Percentiles rank a stretch among this genome's conserved stretches.
Evolutionary conservation across 2,888 invertebrate genomes (phyloP).

Genomic region (Lycocerus yunnanus): DNA sequence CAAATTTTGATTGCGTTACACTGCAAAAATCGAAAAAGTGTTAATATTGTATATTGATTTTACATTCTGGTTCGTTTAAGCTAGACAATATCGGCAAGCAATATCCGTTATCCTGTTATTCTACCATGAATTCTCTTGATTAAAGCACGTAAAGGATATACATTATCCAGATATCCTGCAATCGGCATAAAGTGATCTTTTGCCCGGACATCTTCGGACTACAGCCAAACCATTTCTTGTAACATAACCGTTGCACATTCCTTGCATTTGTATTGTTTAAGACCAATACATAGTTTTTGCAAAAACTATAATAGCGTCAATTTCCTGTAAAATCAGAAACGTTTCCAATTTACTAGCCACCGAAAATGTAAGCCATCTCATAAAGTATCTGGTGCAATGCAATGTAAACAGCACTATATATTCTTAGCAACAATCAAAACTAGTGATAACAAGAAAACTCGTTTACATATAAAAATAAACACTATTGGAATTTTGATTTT

Average conservation of each 20-base stretch:
- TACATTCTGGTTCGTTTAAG: constrained; percentile 38
- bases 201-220: constrained; percentile 20
- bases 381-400: neutral
- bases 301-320: neutral
- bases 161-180: constrained; percentile 42
- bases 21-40: constrained; percentile 8
- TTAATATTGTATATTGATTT: constrained; percentile 41
- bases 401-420: neutral
- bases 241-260: constrained; percentile 25
- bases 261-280: constrained; percentile 29
- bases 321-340: constrained; percentile 9
- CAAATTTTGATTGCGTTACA: constrained; percentile 1
- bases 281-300: neutral
- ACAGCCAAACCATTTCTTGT: constrained; percentile 15
- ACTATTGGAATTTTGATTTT: neutral
- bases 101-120: constrained; percentile 43
- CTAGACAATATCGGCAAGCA: constrained; percentile 48
- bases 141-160: constrained; percentile 52
- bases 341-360: constrained; percentile 18
- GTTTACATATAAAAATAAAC: neutral
- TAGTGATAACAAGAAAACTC: neutral
- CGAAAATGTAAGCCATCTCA: neutral
- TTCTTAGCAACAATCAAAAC: neutral
- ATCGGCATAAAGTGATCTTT: constrained; percentile 42
- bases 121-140: constrained; percentile 46